phyloP scores from a whole-genome alignment of 2,888 invertebrate species.

The Julus scanicus region DNA sequence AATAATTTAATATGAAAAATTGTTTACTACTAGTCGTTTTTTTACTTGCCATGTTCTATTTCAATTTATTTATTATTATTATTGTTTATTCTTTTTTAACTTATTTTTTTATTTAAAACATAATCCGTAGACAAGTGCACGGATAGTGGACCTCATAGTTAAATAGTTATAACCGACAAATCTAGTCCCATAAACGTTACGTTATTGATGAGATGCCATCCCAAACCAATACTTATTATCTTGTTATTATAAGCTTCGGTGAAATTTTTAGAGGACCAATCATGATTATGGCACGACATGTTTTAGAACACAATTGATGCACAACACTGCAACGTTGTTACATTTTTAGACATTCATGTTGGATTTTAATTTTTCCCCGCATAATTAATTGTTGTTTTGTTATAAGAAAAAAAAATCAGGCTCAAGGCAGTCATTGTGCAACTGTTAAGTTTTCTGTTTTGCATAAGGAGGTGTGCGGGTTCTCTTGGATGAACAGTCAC shows the following conservation, averaged over 20 bases:
- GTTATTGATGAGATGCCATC: slow-evolving; percentile 37
- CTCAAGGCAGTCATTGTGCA: background rate
- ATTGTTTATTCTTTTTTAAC: background rate
- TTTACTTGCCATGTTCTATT: background rate
- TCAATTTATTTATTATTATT: slow-evolving; percentile 19
- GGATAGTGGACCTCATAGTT: slow-evolving; percentile 45
- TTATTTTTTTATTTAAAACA: background rate
- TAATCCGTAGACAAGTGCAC: slow-evolving; percentile 24
- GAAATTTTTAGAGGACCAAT: slow-evolving; percentile 41
- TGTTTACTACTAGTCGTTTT: background rate
- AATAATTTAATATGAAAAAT: background rate
- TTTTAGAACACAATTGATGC: slow-evolving; percentile 43
- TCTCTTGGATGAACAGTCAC: background rate
- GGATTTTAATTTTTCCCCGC: slow-evolving; percentile 24
- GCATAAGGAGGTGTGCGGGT: background rate
- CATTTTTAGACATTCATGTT: slow-evolving; percentile 25
- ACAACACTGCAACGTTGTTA: slow-evolving; percentile 39
- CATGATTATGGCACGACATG: slow-evolving; percentile 41
- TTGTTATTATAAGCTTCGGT: slow-evolving; percentile 35
- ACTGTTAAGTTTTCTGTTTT: slow-evolving; percentile 48
- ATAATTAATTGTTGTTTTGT: slow-evolving; percentile 45
- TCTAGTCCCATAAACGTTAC: slow-evolving; percentile 37
- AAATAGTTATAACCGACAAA: slow-evolving; percentile 31
- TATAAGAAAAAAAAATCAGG: slow-evolving; percentile 27
- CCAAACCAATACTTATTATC: slow-evolving; percentile 44